A percentile compares a stretch with the other conserved stretches of the same genome.
Evolutionary conservation across 2,113 vertebrate genomes (phyloP).

Genomic region (Actenoides lindsayi): DNA sequence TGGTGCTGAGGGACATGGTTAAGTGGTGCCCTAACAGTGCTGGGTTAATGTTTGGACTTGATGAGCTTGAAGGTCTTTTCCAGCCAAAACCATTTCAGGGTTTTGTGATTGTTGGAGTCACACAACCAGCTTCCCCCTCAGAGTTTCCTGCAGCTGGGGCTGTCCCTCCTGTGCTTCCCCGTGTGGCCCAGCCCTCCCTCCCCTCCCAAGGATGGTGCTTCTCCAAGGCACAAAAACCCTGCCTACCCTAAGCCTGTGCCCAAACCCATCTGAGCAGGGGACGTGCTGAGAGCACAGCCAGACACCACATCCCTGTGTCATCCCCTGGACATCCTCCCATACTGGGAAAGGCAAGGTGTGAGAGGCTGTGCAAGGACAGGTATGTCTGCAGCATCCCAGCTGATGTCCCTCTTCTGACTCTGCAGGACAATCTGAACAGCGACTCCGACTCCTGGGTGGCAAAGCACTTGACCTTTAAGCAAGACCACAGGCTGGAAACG

Average conservation of each 20-base stretch:
- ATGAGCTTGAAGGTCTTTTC: not conserved
- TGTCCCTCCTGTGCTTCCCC: not conserved
- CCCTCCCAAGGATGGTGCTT: not conserved
- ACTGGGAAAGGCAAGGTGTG: not conserved
- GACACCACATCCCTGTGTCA: not conserved
- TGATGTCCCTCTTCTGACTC: not conserved
- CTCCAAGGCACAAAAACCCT: not conserved
- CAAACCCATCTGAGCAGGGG: not conserved
- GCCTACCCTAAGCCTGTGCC: not conserved
- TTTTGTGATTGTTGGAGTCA: not conserved
- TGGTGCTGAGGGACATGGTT: not conserved
- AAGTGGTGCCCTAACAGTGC: not conserved
- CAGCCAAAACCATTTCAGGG: no score
- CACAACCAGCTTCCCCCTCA: not conserved
- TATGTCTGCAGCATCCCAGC: fast-evolving
- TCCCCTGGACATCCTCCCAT: not conserved
- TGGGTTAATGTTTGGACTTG: not conserved
- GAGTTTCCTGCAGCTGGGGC: not conserved
- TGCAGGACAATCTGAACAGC: slow-evolving; percentile 76
- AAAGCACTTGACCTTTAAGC: slow-evolving; percentile 83
- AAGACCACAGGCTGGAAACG: slow-evolving; percentile 84
- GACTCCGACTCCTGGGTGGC: slow-evolving; percentile 66
- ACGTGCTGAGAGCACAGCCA: not conserved
- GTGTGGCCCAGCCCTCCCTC: not conserved
- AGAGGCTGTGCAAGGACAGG: not conserved